These are phyloP conservation scores for Ctena decussata DNA, from an alignment of 2,888 invertebrate genomes.

Conservation along the genomic window DNA sequence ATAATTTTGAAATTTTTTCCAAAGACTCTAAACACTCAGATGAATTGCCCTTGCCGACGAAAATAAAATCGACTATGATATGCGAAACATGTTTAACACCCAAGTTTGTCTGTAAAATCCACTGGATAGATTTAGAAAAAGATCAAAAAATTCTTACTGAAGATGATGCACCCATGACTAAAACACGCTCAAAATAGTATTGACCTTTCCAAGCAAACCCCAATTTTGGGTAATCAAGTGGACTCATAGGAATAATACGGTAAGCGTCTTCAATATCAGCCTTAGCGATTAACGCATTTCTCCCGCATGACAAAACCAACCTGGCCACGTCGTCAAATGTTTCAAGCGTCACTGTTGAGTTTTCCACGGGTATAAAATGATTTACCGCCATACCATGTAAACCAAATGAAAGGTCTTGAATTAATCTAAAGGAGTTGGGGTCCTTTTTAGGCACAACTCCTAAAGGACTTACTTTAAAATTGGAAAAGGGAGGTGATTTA, in stretches of 20 bases:
- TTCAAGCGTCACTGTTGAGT: conserved; percentile 34
- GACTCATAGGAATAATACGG: conserved; percentile 51
- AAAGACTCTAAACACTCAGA: too few relatives aligned
- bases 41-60: too few relatives aligned
- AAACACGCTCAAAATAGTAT: conserved; percentile 48
- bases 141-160: conserved; percentile 49
- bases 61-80: too few relatives aligned
- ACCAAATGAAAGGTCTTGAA: conserved; percentile 53
- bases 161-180: conserved; percentile 58
- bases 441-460: conserved; percentile 50
- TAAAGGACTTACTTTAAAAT: conserved; percentile 43
- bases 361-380: conserved; percentile 28
- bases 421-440: conserved; percentile 27
- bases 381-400: conserved; percentile 32
- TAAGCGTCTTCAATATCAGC: conserved; percentile 56
- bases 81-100: neutral
- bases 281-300: conserved; percentile 38
- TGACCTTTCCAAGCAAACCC: conserved; percentile 45
- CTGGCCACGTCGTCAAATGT: conserved; percentile 40
- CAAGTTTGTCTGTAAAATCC: neutral
- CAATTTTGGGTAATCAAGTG: conserved; percentile 45
- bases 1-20: too few relatives aligned
- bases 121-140: conserved; percentile 27
- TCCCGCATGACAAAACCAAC: conserved; percentile 29
- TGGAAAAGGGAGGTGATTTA: conserved; percentile 16